Evolutionary conservation across 2,797 vertebrate species (phyloP).

Genomic region (Paratrypauchen microcephalus): DNA sequence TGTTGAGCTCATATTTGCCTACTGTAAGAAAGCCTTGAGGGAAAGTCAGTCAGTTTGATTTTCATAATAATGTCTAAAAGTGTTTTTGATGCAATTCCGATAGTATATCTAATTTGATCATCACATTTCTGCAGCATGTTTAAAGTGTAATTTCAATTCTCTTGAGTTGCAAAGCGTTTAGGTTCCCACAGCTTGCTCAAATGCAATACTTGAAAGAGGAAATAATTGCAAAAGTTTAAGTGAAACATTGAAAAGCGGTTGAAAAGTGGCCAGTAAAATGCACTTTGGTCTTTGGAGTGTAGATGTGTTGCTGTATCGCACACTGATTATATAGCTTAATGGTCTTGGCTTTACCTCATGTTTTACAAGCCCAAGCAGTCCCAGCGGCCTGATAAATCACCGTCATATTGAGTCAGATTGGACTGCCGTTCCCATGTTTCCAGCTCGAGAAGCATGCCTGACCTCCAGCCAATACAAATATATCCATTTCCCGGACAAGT

Average conservation of each 20-base stretch:
- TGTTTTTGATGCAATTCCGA: conserved; percentile 50
- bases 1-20: conserved; percentile 68
- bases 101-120: conserved; percentile 47
- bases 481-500: conserved; percentile 43
- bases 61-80: conserved; percentile 61
- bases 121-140: conserved; percentile 20
- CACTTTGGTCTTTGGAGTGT: conserved; percentile 57
- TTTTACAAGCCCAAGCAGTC: conserved; percentile 77
- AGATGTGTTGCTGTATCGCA: conserved; percentile 63
- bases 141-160: conserved; percentile 10
- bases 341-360: conserved; percentile 75
- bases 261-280: conserved; percentile 49
- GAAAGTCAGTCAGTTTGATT: conserved; percentile 75
- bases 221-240: conserved; percentile 48
- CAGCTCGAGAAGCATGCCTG: conserved; percentile 55
- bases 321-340: conserved; percentile 77
- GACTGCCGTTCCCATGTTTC: conserved; percentile 71
- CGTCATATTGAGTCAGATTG: conserved; percentile 70
- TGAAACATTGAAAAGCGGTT: conserved; percentile 28
- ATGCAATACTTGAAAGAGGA: conserved; percentile 52
- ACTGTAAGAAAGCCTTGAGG: conserved; percentile 65
- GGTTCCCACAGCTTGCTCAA: conserved; percentile 58
- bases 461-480: conserved; percentile 69
- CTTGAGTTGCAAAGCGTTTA: conserved; percentile 39
- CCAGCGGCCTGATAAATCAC: conserved; percentile 73